Conservation (phyloP, 2,113 vertebrate genomes). For the Labeo catla region DNA sequence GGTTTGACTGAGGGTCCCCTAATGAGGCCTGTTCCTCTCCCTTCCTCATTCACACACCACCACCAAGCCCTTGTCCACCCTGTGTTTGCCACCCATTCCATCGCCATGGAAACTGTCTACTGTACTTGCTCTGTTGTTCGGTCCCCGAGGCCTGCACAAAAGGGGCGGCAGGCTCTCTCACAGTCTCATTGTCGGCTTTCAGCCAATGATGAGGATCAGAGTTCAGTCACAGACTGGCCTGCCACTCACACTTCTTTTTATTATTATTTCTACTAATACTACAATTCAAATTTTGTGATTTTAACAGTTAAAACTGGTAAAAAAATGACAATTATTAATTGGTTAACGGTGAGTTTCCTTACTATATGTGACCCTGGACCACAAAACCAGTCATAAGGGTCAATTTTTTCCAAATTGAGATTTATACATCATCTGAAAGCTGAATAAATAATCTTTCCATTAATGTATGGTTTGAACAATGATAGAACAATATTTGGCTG, state of each 20-base stretch:
- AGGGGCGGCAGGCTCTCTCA: constrained; percentile 55
- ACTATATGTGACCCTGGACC: too few relatives aligned
- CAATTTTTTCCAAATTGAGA: too few relatives aligned
- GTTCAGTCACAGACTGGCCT: neutral
- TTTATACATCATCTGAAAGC: too few relatives aligned
- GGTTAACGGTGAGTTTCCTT: too few relatives aligned
- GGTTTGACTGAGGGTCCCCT: constrained; percentile 59
- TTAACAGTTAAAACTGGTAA: too few relatives aligned
- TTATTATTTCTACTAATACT: too few relatives aligned
- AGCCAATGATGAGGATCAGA: constrained; percentile 23
- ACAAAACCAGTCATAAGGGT: too few relatives aligned
- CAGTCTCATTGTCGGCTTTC: constrained; percentile 49
- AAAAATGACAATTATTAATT: too few relatives aligned
- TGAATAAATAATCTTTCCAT: too few relatives aligned
- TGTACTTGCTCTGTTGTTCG: constrained; percentile 53
- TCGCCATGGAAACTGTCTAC: constrained; percentile 69
- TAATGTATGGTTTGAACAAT: too few relatives aligned
- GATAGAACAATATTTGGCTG: too few relatives aligned
- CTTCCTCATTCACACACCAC: constrained; percentile 44
- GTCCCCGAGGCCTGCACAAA: constrained; percentile 43
- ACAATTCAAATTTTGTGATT: too few relatives aligned
- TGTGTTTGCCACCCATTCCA: constrained; percentile 46
- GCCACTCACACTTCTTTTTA: neutral
- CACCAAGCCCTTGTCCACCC: constrained; percentile 43
- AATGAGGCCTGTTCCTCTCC: constrained; percentile 63